Evolutionary conservation across 2,113 vertebrate species (phyloP), one percentile per base, ranked within the genome.

Genomic region (Peromyscus maniculatus): DNA sequence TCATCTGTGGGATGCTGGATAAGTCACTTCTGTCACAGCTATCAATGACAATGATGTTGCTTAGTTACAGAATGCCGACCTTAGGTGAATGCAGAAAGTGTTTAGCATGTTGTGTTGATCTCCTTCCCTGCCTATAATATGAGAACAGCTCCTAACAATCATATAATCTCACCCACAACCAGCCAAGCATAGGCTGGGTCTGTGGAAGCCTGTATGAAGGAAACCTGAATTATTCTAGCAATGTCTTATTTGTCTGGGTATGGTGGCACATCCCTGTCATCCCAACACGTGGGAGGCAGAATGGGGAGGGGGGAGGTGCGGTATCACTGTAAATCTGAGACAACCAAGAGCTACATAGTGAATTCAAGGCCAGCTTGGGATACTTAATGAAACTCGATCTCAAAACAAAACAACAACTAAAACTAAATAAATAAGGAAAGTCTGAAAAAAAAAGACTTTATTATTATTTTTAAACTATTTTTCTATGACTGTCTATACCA

Each of bases 81-180:
- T 83, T n/a, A 75, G 59, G 59, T 64, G 74, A 49, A 43, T 26
- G 10, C 22, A 43, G 12, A 33, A 67, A 88, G 28, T 72, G 24
- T n/a, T 89, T 83, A 64, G 12, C 17, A 22, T 93, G 89, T 66
- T 69, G 5, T 83, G 36, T 26, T 78, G 26, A 28, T 57, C 93
- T 91, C 94, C 78, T 89, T 78, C 74, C 26, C 72, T 9, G 36
- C 69, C 78, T 91, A 24, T 84, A 36, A 83, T 84, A 43, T 84
- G 26, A 24, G n/a, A 33, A 33, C 57, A 55, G 49, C 91, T 16
- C 8, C 67, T 69, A 89, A 46, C 24, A 75, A 79, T 39, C 52
- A 49, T 39, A 46, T 43, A 15, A 24, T 13, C 39, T 36, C 49
- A 21, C 19, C 72, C 55, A 26, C 13, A 52, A 46, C 66, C 11